These are phyloP conservation scores for Hephaestus fuliginosus DNA, from an alignment of 2,797 vertebrate species.

Conservation along the genomic window DNA sequence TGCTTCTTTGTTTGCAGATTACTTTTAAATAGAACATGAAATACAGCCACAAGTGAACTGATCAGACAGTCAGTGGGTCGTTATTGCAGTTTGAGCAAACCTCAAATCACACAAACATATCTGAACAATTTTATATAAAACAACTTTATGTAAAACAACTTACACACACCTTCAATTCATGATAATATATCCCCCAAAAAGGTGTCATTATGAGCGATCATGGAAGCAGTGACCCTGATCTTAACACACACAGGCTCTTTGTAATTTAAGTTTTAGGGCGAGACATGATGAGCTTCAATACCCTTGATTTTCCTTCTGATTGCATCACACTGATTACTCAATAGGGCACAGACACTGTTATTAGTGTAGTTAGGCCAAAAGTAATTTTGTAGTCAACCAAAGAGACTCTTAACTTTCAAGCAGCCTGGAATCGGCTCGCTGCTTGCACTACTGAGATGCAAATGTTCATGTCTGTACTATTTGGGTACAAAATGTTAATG, in stretches of 20 bases:
- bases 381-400: conserved; percentile 40
- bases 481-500: background rate
- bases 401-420: conserved; percentile 18
- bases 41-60: background rate
- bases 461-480: conserved; percentile 7
- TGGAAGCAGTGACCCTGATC: conserved; percentile 18
- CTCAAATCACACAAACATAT: background rate
- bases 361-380: conserved; percentile 41
- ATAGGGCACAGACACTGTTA: conserved; percentile 18
- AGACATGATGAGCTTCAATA: conserved; percentile 44
- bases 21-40: background rate
- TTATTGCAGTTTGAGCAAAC: background rate
- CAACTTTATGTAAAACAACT: conserved; percentile 3
- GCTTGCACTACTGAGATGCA: conserved; percentile 1
- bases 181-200: background rate
- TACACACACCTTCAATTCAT: background rate
- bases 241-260: background rate
- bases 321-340: conserved; percentile 66
- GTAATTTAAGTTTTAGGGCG: conserved; percentile 34
- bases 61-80: background rate
- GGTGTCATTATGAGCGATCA: conserved; percentile 1
- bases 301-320: conserved; percentile 62
- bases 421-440: background rate
- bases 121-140: too few species aligned
- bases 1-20: background rate